Conservation (phyloP, 2,113 vertebrate genomes). For the Peromyscus leucopus region DNA sequence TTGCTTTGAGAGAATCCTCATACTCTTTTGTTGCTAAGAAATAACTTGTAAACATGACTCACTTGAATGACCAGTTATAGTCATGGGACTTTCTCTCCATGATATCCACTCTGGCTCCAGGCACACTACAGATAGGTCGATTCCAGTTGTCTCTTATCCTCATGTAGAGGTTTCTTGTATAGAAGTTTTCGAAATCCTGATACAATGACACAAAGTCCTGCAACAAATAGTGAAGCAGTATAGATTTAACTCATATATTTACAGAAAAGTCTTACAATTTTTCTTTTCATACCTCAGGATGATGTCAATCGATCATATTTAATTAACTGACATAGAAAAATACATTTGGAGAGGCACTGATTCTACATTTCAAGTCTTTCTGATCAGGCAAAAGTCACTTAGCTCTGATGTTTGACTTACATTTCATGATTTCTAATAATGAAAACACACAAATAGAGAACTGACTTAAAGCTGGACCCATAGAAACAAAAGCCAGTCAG, state of each 20-base stretch:
- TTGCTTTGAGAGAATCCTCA: conserved; percentile 12
- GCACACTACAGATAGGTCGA: conserved; percentile 95
- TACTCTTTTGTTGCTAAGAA: conserved; percentile 28
- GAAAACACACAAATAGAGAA: not conserved
- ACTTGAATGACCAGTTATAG: conserved; percentile 98
- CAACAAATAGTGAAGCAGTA: conserved; percentile 54
- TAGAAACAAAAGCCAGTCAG: conserved; percentile 40
- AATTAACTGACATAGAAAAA: not conserved
- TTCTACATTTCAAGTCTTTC: conserved; percentile 33
- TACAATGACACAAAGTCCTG: conserved; percentile 98
- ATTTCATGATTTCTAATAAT: conserved; percentile 33
- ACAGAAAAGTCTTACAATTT: conserved; percentile 24
- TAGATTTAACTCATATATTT: conserved; percentile 46
- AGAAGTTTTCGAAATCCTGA: conserved; percentile 99
- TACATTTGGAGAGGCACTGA: conserved; percentile 22
- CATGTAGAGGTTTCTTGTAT: conserved; percentile 98
- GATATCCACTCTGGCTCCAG: conserved; percentile 95
- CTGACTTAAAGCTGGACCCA: not conserved
- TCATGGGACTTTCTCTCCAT: conserved; percentile 93
- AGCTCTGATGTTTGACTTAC: not conserved
- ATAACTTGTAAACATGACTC: conserved; percentile 81
- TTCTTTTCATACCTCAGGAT: conserved; percentile 6
- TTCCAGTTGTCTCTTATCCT: conserved; percentile 98
- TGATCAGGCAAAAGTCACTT: conserved; percentile 16
- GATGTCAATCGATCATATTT: not conserved